phyloP scores from a whole-genome alignment of 2,797 vertebrate genomes.

The Antrozous pallidus region DNA sequence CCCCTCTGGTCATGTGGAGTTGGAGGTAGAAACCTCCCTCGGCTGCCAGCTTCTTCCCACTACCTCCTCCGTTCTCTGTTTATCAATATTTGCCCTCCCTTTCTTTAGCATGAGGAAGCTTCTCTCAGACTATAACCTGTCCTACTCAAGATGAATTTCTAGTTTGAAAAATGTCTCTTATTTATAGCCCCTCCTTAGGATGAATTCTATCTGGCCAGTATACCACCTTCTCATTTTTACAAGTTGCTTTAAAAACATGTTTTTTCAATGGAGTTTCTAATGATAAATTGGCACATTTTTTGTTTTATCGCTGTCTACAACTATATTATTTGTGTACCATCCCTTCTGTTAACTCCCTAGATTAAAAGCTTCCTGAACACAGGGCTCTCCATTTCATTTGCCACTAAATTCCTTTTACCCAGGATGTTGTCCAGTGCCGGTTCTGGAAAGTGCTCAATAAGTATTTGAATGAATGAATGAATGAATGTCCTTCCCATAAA shows the following conservation, averaged over 20 bases:
- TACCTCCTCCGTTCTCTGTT: neutral
- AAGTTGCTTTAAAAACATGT: constrained; percentile 11
- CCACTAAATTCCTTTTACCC: neutral
- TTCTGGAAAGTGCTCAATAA: neutral
- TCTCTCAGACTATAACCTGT: neutral
- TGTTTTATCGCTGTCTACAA: neutral
- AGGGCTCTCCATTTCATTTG: neutral
- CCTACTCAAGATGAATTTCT: neutral
- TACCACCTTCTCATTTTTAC: neutral
- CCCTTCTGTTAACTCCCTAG: neutral
- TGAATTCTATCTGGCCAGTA: neutral
- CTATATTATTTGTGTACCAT: neutral
- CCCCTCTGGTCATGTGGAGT: neutral
- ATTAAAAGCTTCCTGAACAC: neutral
- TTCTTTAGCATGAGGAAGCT: neutral
- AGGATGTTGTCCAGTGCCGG: neutral
- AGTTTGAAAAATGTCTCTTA: neutral
- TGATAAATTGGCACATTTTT: neutral
- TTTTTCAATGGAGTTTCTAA: neutral
- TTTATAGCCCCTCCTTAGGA: neutral
- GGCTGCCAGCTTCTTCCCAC: neutral
- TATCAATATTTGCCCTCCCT: neutral
- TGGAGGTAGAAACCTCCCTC: neutral
- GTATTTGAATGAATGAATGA: neutral
- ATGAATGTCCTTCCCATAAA: neutral